Conservation (phyloP, 1,140 invertebrate species). For the Theocolax elegans region DNA sequence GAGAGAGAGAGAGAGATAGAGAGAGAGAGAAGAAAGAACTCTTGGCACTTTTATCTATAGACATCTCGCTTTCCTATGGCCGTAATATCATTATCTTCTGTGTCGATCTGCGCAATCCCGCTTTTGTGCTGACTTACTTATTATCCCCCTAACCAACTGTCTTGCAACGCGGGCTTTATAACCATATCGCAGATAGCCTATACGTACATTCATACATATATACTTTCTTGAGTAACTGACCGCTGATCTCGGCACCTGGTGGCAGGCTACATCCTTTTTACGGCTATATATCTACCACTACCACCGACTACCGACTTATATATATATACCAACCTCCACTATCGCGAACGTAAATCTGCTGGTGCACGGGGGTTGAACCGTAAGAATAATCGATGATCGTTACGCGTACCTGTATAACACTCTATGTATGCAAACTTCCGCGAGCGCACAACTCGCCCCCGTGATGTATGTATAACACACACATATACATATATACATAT, state of each 20-base stretch:
- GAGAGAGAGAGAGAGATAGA: constrained; percentile 3
- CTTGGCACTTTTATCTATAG: constrained; percentile 33
- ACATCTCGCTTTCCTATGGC: constrained; percentile 43
- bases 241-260: constrained; percentile 33
- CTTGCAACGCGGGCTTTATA: background rate
- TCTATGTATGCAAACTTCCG: background rate
- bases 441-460: background rate
- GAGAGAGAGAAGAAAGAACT: constrained; percentile 7
- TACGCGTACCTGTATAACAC: background rate
- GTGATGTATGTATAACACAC: background rate
- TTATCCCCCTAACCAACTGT: constrained; percentile 41
- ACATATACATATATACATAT: too few species aligned
- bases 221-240: constrained; percentile 32
- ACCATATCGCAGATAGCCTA: background rate
- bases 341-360: constrained; percentile 41
- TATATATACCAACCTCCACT: too few species aligned
- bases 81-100: constrained; percentile 43
- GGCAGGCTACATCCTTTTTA: constrained; percentile 42
- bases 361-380: constrained; percentile 3
- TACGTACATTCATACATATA: background rate
- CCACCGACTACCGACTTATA: too few species aligned
- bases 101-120: constrained; percentile 50
- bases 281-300: constrained; percentile 18
- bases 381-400: constrained; percentile 30
- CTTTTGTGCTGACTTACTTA: constrained; percentile 52